Evolutionary conservation across 2,888 invertebrate genomes (phyloP).

Genomic region (Callimorpha dominula): DNA sequence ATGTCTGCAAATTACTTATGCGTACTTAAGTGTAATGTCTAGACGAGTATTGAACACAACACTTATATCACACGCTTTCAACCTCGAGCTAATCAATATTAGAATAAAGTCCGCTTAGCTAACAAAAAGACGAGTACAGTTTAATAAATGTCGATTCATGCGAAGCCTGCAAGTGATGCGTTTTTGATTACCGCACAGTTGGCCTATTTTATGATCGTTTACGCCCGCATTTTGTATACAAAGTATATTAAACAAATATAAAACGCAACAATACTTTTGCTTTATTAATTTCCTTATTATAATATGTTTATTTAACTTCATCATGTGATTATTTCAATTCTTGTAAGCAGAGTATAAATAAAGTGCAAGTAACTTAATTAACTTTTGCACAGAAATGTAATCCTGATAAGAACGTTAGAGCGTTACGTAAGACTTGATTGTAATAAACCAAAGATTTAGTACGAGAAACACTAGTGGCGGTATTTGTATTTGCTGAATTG

Average conservation of each 20-base stretch:
- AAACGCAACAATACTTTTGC: neutral
- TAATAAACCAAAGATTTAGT: too few relatives aligned
- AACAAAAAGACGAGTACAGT: constrained; percentile 8
- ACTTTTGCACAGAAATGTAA: neutral
- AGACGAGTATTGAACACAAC: neutral
- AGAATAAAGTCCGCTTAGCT: neutral
- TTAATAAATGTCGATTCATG: constrained; percentile 21
- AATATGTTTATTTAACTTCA: constrained; percentile 1
- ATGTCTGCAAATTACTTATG: too few relatives aligned
- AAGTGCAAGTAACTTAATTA: neutral
- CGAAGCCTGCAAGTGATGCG: constrained; percentile 34
- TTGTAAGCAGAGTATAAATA: neutral
- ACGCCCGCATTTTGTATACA: neutral
- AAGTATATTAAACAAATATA: constrained; percentile 10
- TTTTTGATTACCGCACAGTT: constrained; percentile 35
- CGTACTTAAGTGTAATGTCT: neutral
- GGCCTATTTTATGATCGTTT: constrained; percentile 38
- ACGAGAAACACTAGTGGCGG: too few relatives aligned
- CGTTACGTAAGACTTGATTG: too few relatives aligned
- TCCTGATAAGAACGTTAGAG: neutral
- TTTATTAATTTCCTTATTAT: constrained; percentile 5
- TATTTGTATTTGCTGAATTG: too few relatives aligned
- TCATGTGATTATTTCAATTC: neutral
- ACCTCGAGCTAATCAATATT: neutral
- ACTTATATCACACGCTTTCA: neutral